Evolutionary conservation across 2,888 invertebrate species (phyloP).

Genomic region (Nymphalis urticae): DNA sequence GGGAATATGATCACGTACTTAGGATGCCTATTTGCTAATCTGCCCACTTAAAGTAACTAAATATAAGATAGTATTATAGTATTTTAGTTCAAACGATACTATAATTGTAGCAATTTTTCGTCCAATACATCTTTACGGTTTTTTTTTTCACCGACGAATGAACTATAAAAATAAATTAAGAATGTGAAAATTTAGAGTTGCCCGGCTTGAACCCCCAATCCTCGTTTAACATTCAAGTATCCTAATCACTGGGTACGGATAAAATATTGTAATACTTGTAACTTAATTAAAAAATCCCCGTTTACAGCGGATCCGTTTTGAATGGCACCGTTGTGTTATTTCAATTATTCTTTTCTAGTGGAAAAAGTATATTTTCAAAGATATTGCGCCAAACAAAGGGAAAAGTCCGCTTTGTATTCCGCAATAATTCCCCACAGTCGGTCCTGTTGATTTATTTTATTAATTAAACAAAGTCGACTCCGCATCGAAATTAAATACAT

Average conservation of each 20-base stretch:
- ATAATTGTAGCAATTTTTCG: too few species aligned
- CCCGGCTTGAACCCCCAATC: too few species aligned
- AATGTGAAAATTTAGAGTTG: too few species aligned
- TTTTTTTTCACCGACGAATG: too few species aligned
- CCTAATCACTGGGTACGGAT: background rate
- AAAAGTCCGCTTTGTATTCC: slow-evolving; percentile 15
- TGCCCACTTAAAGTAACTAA: too few species aligned
- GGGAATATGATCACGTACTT: too few species aligned
- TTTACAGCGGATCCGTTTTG: slow-evolving; percentile 13
- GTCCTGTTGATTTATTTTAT: slow-evolving; percentile 26
- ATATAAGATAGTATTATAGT: too few species aligned
- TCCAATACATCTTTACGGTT: too few species aligned
- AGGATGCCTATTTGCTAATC: too few species aligned
- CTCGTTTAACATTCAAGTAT: too few species aligned
- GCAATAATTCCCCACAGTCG: slow-evolving; percentile 9
- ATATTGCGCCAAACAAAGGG: slow-evolving; percentile 24
- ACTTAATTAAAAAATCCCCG: slow-evolving; percentile 4
- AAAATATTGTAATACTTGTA: background rate
- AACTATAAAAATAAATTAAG: too few species aligned
- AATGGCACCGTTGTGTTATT: slow-evolving; percentile 24
- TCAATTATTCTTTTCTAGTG: slow-evolving; percentile 20
- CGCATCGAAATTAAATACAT: slow-evolving; percentile 14
- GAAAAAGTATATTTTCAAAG: slow-evolving; percentile 19
- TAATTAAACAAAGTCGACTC: slow-evolving; percentile 25
- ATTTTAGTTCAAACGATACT: too few species aligned